These are phyloP conservation scores for Tetragonula carbonaria DNA, from an alignment of 2,888 invertebrate species.

Conservation along the genomic window DNA sequence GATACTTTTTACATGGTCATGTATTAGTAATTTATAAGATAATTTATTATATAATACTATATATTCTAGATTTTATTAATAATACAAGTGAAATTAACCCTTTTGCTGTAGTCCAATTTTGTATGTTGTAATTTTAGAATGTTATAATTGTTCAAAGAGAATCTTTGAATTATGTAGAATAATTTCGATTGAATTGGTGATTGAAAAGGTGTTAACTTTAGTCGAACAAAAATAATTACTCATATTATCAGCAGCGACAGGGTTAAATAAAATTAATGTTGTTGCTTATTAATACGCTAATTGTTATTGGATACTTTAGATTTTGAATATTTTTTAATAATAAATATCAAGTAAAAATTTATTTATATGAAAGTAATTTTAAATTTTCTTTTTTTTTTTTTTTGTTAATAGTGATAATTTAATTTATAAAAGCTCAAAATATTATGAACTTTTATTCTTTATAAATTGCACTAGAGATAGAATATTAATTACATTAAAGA, in stretches of 20 bases:
- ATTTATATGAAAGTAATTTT: not conserved
- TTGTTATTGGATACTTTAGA: not conserved
- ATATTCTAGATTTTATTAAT: conserved; percentile 5
- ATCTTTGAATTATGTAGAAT: not conserved
- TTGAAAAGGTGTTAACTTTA: not conserved
- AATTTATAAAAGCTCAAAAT: not conserved
- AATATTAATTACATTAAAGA: not conserved
- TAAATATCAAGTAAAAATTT: not conserved
- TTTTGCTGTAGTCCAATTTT: conserved; percentile 24
- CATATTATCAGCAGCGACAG: conserved; percentile 17
- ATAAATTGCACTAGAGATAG: not conserved
- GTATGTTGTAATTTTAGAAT: not conserved
- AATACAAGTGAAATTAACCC: conserved; percentile 22
- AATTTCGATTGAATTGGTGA: conserved; percentile 7
- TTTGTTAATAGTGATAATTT: not conserved
- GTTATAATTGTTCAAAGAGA: not conserved
- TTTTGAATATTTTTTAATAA: not conserved
- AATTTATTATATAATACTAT: not conserved
- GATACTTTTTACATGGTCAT: conserved; percentile 10
- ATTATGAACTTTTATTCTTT: not conserved
- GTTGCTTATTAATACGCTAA: conserved; percentile 23
- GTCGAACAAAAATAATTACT: conserved; percentile 2
- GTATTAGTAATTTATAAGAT: conserved; percentile 30
- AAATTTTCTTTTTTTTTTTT: not conserved
- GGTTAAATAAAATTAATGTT: conserved; percentile 29